Evolutionary conservation across 2,797 vertebrate genomes (phyloP), one percentile per base, ranked within the genome.

Genomic region (Eurystomus glaucurus): DNA sequence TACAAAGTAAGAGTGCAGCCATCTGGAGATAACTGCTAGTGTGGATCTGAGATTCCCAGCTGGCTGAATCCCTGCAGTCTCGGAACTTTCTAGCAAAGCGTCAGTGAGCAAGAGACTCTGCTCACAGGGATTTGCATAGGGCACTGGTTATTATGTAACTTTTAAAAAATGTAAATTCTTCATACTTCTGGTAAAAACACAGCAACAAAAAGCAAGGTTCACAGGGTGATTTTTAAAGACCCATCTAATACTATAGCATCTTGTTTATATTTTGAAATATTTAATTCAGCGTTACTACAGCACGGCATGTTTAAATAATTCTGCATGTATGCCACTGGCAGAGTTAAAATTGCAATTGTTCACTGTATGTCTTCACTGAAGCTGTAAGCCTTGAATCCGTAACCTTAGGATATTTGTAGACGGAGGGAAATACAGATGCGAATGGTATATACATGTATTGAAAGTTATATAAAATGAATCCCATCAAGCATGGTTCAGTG

Each of bases 1-100:
- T 97, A 96, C 79, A 76, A 84, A 90, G 41, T 29, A 55, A 50
- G 84, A 94, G 85, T 83, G 78, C 79, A 96, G 94, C 97, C 97
- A 97, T 97, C 96, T 97, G 97, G 92, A 96, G 90, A 93, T 93
- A 96, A 85, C 93, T 94, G 90, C 90, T 82, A 92, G 78, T 7
- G 28, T 64, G 80, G 88, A 96, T 75, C 55, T 76, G 46, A 93
- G 79, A 82, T 95, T 96, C 87, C 84, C 95, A 92, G 93, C 75
- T 86, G 78, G 78, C 55, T 84, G 75, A 92, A 94, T 92, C 89
- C 93, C 62, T 87, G 69, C 81, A 96, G 64, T 31, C 80, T 91
- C 62, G 54, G 72, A 97, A 97, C 91, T 85, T 94, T 72, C 66
- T 82, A 94, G 90, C 48, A 45, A 96, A 95, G 88, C 2, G 1